Base-by-base conservation (phyloP, 2,113 vertebrate genomes). In the Tetrax tetrax region DNA sequence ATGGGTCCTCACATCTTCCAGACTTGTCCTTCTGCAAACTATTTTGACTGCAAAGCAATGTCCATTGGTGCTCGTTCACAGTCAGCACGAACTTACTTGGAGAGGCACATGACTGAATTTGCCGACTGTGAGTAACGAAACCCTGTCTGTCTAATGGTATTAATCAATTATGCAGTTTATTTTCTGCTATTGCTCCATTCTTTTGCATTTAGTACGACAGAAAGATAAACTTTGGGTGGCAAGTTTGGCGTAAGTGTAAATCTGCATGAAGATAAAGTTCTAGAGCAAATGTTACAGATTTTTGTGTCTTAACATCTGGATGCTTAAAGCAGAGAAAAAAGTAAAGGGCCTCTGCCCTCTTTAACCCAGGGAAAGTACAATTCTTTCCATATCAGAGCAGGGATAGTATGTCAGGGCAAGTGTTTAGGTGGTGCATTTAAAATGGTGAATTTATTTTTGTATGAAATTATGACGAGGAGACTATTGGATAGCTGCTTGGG, bases 1-100 rank as follows among this genome's bases (percentile, higher is more conserved):
- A 99, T 99, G 98, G 99, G 99, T 24, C 99, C 99, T 96, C 99
- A 99, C 95, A 99, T 99, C 96, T 99, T 99, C 98, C 99, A 99
- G 96, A 99, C 99, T 20, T 99, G 99, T 95, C 99, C 99, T 2
- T 99, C 99, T 70, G 99, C 99, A 27, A 99, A 99, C 97, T 99
- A 99, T 92, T 99, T 99, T 96, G 99, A 99, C 96, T 99, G 99
- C 92, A 99, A 99, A 97, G 99, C 99, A 80, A 99, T 99, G 99
- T 99, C 99, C 75, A 99, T 99, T 72, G 99, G 99, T 65, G 99
- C 99, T 3, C 99, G 99, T 72, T 99, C 99, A 14, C 99, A 99
- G 63, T 99, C 99, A 29, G 99, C 99, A 10, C 98, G 99, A 86
- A 99, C 99, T 56, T 99, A 99, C 90, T 98, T 99, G 98, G 99